Conservation (phyloP, 2,888 invertebrate species). For the Caenorhabditis sinica region DNA sequence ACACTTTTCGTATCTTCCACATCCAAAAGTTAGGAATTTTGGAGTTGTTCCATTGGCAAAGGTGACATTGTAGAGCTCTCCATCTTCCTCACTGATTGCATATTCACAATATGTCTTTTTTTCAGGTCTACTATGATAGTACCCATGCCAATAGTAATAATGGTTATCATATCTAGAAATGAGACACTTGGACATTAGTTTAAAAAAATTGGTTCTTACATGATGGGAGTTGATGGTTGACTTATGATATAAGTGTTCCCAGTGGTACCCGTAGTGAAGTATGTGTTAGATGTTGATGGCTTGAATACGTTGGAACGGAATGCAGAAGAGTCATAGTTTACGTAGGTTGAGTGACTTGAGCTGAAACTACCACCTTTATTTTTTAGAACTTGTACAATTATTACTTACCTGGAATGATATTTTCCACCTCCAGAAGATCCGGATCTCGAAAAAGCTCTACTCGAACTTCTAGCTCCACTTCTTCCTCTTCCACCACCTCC, state of each 20-base stretch:
- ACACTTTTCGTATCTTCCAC: slow-evolving; percentile 39
- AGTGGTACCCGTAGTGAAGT: slow-evolving; percentile 17
- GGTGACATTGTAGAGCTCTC: slow-evolving; percentile 41
- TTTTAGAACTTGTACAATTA: too few species aligned
- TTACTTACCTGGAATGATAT: slow-evolving; percentile 13
- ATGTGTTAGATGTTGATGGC: slow-evolving; percentile 16
- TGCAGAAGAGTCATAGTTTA: slow-evolving; percentile 30
- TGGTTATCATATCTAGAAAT: slow-evolving; percentile 37
- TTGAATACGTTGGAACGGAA: slow-evolving; percentile 43
- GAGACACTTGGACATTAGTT: neutral
- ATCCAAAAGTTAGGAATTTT: slow-evolving; percentile 28
- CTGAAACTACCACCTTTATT: too few species aligned
- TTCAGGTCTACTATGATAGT: slow-evolving; percentile 29
- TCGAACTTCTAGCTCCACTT: slow-evolving; percentile 45
- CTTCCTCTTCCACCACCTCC: slow-evolving; percentile 36
- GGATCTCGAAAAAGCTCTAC: slow-evolving; percentile 26
- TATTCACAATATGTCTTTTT: slow-evolving; percentile 39
- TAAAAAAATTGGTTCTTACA: slow-evolving; percentile 9
- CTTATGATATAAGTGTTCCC: slow-evolving; percentile 18
- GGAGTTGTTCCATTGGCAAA: slow-evolving; percentile 35
- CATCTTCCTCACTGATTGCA: slow-evolving; percentile 42
- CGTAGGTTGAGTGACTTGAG: slow-evolving; percentile 22
- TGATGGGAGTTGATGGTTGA: slow-evolving; percentile 34
- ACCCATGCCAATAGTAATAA: slow-evolving; percentile 43
- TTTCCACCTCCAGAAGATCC: slow-evolving; percentile 31